Evolutionary conservation across 2,113 vertebrate species (phyloP), one percentile per base, ranked within the genome.

Genomic region (Setophaga kirtlandii): DNA sequence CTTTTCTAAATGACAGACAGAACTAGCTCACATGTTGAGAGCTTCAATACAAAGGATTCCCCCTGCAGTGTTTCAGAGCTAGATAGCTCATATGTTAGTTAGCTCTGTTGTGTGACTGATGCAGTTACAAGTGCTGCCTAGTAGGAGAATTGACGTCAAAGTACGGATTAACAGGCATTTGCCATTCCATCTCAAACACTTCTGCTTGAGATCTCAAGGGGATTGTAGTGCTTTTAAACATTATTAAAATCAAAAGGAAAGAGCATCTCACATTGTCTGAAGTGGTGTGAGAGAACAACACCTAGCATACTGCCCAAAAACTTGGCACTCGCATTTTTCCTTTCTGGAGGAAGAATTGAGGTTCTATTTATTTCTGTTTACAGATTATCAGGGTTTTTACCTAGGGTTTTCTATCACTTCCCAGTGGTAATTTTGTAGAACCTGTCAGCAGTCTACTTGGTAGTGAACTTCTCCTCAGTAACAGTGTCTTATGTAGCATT

Each of bases 61-160:
- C 90, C 91, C 59, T 70, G 64, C 63, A 69, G 85, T 89, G 59
- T 62, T 96, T 96, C 73, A 41, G 44, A 96, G 71, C 41, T 55
- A 42, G 44, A 30, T 49, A 93, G 78, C 93, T 96, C 73, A 19
- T 81, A 58, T 79, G 25, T 87, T 94, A 53, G n/a, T 73, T 88
- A 76, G 62, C 37, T 92, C 79, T 89, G 7, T 94, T 97, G 85
- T 95, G 16, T 95, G 89, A 85, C 94, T 88, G 52, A 83, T 83
- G 89, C 90, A 76, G 55, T 93, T 91, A 92, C 73, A 93, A 80
- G 78, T 74, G 83, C 85, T 93, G 73, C 94, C 89, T 96, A 55
- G 79, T 81, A 77, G 94, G 84, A 95, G 78, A 95, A 96, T 15
- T 86, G 80, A 86, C 67, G 91, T 97, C 89, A 93, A 87, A 94